Conservation (phyloP, 2,113 vertebrate species). For the Eidolon helvum region DNA sequence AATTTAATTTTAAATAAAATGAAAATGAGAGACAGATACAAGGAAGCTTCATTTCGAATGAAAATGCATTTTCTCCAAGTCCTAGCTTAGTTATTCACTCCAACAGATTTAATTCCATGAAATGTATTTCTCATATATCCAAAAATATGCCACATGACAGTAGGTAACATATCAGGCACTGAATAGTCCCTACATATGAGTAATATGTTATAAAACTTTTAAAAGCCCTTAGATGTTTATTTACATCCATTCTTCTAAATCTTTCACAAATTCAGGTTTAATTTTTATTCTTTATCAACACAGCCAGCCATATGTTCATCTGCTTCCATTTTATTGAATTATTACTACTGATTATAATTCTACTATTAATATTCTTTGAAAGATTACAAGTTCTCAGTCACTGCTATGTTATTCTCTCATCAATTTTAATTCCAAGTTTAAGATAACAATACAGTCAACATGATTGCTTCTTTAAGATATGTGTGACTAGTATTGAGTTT, state of each 20-base stretch:
- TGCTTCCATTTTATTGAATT: constrained; percentile 12
- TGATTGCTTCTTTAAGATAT: neutral
- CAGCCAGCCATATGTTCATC: neutral
- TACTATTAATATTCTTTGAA: constrained; percentile 10
- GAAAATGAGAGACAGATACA: neutral
- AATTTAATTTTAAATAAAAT: constrained; percentile 1
- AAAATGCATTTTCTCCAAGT: constrained; percentile 5
- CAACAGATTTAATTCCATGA: neutral
- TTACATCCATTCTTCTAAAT: neutral
- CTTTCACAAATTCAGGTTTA: neutral
- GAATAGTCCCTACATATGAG: neutral
- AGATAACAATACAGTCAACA: constrained; percentile 1
- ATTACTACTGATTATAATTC: constrained; percentile 12
- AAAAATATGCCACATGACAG: neutral
- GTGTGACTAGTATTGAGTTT: constrained; percentile 31
- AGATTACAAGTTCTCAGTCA: neutral
- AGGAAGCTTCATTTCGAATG: neutral
- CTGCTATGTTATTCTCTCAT: neutral
- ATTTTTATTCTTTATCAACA: constrained; percentile 11
- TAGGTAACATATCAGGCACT: neutral
- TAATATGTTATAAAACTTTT: neutral
- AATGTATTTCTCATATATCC: neutral
- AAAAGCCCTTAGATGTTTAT: neutral
- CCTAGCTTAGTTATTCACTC: neutral
- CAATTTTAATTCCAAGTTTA: constrained; percentile 30